Evolutionary conservation across 2,797 vertebrate genomes (phyloP), one percentile per base, ranked within the genome.

Genomic region (Corythornis leucogaster): DNA sequence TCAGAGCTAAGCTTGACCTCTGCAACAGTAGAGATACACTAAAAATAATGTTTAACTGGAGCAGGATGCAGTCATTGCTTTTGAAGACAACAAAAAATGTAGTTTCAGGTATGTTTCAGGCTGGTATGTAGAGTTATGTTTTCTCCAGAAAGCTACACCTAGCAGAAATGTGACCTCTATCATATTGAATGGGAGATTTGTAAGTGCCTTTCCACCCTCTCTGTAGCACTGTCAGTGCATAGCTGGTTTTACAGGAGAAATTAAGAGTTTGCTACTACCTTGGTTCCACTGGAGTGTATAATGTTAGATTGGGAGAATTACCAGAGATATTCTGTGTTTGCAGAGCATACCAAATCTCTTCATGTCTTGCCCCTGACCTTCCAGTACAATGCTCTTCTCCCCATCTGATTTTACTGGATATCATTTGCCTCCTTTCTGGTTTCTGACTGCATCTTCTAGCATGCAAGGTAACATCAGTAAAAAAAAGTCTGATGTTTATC

Each of bases 341-440:
- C 35, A 68, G 67, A 74, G 45, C 24, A 38, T 12, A 30, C 26
- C 28, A 48, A 71, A 33, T 28, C 13, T 80, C 51, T 33, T 15
- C 1, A 0, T 42, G 20, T 17, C 26, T 93, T 86, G 5, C 11
- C 35, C 33, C 30, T 40, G 5, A 50, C 22, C 18, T 0, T 3
- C 10, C n/a, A 57, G 10, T 0, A 0, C 31, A n/a, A 3, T 0
- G 2, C 16, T 45, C 33, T 33, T 33, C 33, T 33, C 31, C 25
- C 13, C 13, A 3, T 28, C 17, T 9, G 14, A 12, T 54, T 81
- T 63, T 91, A 88, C 70, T 75, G 58, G 11, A 0, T 74, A 51
- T 58, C 10, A 8, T 74, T 88, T 13, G 1, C 18, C 53, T 71
- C 33, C 30, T 71, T 86, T 88, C 54, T 88, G 46, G 22, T 48